Conservation (phyloP, 2,888 invertebrate species). For the Sympetrum striolatum region DNA sequence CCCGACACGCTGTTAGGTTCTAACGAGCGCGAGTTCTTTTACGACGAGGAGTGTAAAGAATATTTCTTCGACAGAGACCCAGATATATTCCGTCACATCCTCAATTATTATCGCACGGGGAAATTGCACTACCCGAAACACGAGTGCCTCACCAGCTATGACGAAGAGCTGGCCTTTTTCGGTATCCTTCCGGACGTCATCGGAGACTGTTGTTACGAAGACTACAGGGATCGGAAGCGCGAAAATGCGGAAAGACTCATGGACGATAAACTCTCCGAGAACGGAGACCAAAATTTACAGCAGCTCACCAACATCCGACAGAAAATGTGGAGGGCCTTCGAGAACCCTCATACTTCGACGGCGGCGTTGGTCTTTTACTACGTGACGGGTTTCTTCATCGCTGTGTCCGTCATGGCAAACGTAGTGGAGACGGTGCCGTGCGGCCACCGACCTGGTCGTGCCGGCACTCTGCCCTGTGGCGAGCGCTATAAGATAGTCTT, state of each 20-base stretch:
- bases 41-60: constrained; percentile 96
- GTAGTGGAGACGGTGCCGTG: constrained; percentile 98
- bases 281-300: constrained; percentile 87
- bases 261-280: constrained; percentile 95
- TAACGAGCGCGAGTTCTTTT: constrained; percentile 98
- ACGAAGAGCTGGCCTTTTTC: constrained; percentile 99
- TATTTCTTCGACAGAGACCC: constrained; percentile 99
- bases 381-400: constrained; percentile 99
- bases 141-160: constrained; percentile 98
- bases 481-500: constrained; percentile 98
- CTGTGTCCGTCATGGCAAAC: constrained; percentile 98
- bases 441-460: constrained; percentile 84
- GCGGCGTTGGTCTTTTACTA: constrained; percentile 99
- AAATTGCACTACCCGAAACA: constrained; percentile 99
- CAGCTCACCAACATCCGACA: constrained; percentile 88
- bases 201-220: constrained; percentile 99
- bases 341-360: constrained; percentile 98
- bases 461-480: constrained; percentile 91
- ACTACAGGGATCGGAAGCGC: constrained; percentile 97
- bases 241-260: constrained; percentile 98
- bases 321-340: constrained; percentile 99
- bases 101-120: constrained; percentile 99
- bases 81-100: constrained; percentile 96
- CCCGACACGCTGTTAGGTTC: constrained; percentile 97
- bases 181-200: constrained; percentile 97